Evolutionary conservation across 2,797 vertebrate genomes (phyloP).

Genomic region (Sarcophilus harrisii): DNA sequence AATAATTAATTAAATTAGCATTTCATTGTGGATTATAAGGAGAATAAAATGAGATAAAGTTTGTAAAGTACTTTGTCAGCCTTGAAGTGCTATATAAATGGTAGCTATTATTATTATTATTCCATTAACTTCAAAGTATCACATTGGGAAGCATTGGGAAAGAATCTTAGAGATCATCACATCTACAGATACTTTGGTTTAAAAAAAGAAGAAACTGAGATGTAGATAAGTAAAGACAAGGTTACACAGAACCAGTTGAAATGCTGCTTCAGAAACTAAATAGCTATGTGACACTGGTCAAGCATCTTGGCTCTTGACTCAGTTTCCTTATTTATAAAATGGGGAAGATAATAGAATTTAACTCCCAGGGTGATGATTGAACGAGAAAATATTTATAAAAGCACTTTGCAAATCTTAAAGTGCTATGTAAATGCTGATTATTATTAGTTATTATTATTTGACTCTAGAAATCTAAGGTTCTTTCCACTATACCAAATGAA

Average conservation of each 20-base stretch:
- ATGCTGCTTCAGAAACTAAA: background rate
- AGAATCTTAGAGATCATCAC: background rate
- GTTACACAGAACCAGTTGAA: background rate
- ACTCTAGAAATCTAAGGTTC: background rate
- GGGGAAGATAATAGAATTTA: background rate
- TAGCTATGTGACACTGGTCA: background rate
- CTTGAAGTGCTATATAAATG: background rate
- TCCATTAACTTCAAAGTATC: background rate
- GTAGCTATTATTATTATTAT: background rate
- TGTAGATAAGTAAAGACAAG: background rate
- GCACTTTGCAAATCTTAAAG: background rate
- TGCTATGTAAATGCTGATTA: constrained; percentile 17
- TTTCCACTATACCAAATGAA: background rate
- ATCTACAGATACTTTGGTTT: background rate
- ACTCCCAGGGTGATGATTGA: background rate
- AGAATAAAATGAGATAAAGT: background rate
- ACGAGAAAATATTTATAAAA: constrained; percentile 15
- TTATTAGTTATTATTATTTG: background rate
- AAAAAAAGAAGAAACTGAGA: background rate
- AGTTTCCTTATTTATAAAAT: background rate
- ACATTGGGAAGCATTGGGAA: background rate
- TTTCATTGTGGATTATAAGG: background rate
- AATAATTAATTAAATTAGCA: background rate
- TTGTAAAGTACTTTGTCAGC: background rate
- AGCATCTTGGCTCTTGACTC: background rate